Conservation (phyloP, 1,140 invertebrate species). For the Leptinotarsa lineolata region DNA sequence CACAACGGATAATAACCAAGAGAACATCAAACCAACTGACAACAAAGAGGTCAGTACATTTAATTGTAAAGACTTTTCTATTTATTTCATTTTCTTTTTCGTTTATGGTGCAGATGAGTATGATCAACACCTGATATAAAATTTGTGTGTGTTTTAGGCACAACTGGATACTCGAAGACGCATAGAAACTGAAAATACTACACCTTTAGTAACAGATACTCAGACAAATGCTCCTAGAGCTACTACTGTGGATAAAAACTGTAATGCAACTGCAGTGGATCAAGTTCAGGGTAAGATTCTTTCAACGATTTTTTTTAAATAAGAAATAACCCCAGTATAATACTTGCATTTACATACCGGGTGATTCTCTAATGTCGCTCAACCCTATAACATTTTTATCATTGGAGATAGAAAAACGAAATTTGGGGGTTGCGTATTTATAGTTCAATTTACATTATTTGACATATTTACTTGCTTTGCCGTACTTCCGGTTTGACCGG, state of each 20-base stretch:
- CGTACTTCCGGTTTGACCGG: too few relatives aligned
- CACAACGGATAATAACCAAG: conserved; percentile 69
- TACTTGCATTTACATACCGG: too few relatives aligned
- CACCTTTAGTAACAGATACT: conserved; percentile 58
- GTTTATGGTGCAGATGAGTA: too few relatives aligned
- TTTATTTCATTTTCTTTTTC: too few relatives aligned
- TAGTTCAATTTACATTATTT: too few relatives aligned
- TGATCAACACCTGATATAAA: not conserved
- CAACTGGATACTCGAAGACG: conserved; percentile 57
- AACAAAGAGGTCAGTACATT: conserved; percentile 61
- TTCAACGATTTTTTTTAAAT: too few relatives aligned
- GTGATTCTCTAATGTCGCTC: too few relatives aligned
- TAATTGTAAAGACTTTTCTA: not conserved
- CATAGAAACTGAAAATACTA: conserved; percentile 60
- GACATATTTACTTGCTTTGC: too few relatives aligned
- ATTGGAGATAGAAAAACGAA: too few relatives aligned
- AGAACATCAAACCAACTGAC: conserved; percentile 73
- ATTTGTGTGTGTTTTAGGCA: conserved; percentile 35
- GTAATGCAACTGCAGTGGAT: conserved; percentile 66
- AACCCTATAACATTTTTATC: too few relatives aligned
- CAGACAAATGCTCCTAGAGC: conserved; percentile 50
- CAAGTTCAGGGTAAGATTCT: conserved; percentile 38
- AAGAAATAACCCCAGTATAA: too few relatives aligned
- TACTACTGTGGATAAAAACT: conserved; percentile 67
- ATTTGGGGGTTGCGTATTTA: too few relatives aligned